These are phyloP conservation scores for Pantherophis alleghaniensis DNA, from an alignment of 2,797 vertebrate genomes.

Conservation along the genomic window DNA sequence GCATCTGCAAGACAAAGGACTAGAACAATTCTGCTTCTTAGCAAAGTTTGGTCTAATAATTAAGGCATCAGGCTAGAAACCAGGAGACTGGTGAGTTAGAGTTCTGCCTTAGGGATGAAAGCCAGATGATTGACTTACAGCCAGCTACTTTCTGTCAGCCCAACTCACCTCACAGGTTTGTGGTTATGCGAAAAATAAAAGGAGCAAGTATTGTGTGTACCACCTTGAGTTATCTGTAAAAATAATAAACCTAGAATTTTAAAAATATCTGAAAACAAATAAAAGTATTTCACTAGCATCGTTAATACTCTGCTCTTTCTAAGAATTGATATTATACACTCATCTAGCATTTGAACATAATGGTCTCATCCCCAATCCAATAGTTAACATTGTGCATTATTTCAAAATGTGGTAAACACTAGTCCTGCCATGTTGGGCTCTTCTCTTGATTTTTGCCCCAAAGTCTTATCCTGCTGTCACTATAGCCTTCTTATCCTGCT, in stretches of 20 bases:
- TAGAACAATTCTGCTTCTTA: neutral
- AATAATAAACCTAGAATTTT: neutral
- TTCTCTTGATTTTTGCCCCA: neutral
- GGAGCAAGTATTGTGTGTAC: neutral
- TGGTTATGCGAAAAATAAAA: neutral
- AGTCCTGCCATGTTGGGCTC: neutral
- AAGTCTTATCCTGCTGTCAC: neutral
- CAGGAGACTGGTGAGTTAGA: neutral
- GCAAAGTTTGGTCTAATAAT: neutral
- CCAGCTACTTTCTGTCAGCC: neutral
- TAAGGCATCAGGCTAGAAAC: neutral
- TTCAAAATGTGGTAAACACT: neutral
- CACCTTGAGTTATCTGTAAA: neutral
- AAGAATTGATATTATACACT: neutral
- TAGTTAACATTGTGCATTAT: neutral
- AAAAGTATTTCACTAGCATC: neutral
- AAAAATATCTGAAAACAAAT: neutral
- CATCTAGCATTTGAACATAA: neutral
- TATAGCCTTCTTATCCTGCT: neutral
- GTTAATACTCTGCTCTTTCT: neutral
- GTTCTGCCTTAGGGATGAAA: neutral
- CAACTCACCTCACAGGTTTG: neutral
- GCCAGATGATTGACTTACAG: neutral
- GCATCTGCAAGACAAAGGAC: neutral
- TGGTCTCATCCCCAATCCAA: neutral